Percentiles rank a stretch among this genome's conserved stretches.
These are phyloP conservation scores for Podarcis cretensis DNA, from an alignment of 2,113 vertebrate species.

Conservation along the genomic window DNA sequence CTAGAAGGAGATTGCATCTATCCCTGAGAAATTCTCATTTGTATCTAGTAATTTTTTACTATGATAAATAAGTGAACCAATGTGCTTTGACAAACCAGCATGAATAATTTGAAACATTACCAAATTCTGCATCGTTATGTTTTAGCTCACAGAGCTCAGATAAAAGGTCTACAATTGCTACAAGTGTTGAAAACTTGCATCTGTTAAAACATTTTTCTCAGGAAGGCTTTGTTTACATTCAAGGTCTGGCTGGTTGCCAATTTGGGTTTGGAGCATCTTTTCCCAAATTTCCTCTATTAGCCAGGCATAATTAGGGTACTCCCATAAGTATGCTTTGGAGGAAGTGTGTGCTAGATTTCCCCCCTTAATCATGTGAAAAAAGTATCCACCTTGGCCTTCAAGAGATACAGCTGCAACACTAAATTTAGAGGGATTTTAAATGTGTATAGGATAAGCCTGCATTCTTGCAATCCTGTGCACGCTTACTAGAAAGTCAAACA, in stretches of 20 bases:
- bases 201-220: not conserved
- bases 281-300: not conserved
- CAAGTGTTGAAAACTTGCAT: too few species aligned
- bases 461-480: not conserved
- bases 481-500: not conserved
- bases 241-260: not conserved
- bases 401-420: not conserved
- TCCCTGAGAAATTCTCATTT: not conserved
- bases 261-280: not conserved
- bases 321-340: not conserved
- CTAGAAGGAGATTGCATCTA: not conserved
- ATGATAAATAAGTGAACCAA: not conserved
- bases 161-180: not conserved
- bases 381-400: not conserved
- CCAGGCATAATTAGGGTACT: not conserved
- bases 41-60: not conserved
- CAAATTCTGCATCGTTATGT: not conserved
- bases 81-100: not conserved
- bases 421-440: too few species aligned
- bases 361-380: not conserved
- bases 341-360: not conserved
- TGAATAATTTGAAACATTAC: not conserved
- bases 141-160: not conserved
- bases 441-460: too few species aligned
- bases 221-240: not conserved